phyloP scores from a whole-genome alignment of 2,113 vertebrate genomes.

The Rutilus rutilus region DNA sequence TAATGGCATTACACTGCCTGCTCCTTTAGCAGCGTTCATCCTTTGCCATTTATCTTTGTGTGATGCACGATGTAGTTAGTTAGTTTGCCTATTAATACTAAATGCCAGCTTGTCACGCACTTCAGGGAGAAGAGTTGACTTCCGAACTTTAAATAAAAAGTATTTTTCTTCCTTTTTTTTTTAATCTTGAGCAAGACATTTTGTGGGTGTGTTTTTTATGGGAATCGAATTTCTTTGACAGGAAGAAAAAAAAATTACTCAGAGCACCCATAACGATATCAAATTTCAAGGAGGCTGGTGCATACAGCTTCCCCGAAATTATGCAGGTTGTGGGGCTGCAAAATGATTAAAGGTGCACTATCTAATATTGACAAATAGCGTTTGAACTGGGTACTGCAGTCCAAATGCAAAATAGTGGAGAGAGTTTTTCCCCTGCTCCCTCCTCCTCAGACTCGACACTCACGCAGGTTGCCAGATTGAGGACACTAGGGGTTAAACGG shows the following conservation, averaged over 20 bases:
- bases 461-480: too few relatives aligned
- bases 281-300: background rate
- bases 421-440: too few relatives aligned
- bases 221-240: background rate
- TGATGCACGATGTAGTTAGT: slow-evolving; percentile 17
- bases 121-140: slow-evolving; percentile 21
- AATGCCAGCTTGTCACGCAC: slow-evolving; percentile 15
- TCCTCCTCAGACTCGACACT: too few relatives aligned
- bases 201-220: background rate
- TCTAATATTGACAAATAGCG: too few relatives aligned
- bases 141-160: slow-evolving; percentile 3
- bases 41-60: slow-evolving; percentile 39
- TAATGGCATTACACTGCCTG: slow-evolving; percentile 50
- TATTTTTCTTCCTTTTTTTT: slow-evolving; percentile 10
- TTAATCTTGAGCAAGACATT: slow-evolving; percentile 1
- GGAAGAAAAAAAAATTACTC: background rate
- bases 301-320: background rate
- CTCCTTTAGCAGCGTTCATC: slow-evolving; percentile 28
- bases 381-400: too few relatives aligned
- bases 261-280: background rate
- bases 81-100: slow-evolving; percentile 26
- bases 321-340: background rate
- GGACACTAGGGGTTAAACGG: too few relatives aligned
- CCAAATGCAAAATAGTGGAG: too few relatives aligned
- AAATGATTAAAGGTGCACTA: too few relatives aligned